These are phyloP conservation scores for Leuciscus waleckii DNA, from an alignment of 2,797 vertebrate species.

Conservation along the genomic window DNA sequence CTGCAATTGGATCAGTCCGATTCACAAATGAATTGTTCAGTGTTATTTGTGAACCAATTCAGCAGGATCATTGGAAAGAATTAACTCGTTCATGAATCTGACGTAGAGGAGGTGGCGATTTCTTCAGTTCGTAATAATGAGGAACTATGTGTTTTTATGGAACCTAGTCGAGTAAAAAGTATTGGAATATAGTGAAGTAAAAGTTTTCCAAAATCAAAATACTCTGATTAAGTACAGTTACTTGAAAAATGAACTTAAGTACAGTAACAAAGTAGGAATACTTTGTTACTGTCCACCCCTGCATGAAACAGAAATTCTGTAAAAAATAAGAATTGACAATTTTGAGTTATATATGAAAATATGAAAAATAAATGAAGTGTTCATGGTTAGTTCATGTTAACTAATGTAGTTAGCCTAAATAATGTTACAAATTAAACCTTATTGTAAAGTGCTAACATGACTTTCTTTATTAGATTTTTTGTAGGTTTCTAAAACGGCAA, in stretches of 20 bases:
- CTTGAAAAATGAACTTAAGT: background rate
- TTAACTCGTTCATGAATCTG: background rate
- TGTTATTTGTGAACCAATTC: background rate
- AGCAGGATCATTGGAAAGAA: background rate
- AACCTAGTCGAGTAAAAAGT: background rate
- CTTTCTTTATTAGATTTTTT: background rate
- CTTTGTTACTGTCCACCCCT: background rate
- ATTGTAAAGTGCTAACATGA: too few relatives aligned
- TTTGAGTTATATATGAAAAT: background rate
- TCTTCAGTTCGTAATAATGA: background rate
- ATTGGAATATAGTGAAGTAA: background rate
- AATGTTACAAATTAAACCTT: too few relatives aligned
- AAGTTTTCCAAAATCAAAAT: background rate
- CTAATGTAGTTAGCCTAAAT: too few relatives aligned
- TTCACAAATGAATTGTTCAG: background rate
- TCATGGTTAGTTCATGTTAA: too few relatives aligned
- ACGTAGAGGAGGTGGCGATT: background rate
- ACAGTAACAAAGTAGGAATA: background rate
- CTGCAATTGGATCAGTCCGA: background rate
- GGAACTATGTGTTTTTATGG: background rate
- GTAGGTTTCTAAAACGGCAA: background rate
- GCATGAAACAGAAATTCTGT: background rate
- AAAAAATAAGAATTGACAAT: background rate
- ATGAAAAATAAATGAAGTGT: too few relatives aligned
- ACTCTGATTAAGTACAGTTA: background rate